Conservation (phyloP, 2,888 invertebrate species). For the Pecten maximus region DNA sequence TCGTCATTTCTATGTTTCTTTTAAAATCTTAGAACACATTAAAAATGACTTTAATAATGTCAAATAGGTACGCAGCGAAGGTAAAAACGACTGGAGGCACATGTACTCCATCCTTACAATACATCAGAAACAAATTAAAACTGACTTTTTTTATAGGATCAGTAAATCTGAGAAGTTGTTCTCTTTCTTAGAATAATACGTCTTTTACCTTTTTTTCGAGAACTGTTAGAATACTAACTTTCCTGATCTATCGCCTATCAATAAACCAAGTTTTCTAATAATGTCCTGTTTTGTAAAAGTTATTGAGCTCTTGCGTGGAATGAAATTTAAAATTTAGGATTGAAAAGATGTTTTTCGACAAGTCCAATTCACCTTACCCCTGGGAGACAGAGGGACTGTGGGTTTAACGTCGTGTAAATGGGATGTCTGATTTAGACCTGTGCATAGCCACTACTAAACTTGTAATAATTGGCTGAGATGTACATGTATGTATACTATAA, state of each 20-base stretch:
- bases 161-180: background rate
- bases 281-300: background rate
- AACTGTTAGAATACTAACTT: background rate
- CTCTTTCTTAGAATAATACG: background rate
- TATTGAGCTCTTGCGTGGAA: background rate
- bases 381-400: background rate
- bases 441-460: no score
- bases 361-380: background rate
- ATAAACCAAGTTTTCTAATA: background rate
- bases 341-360: background rate
- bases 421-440: no score
- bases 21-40: background rate
- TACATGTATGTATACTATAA: no score
- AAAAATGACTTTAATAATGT: no score
- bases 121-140: no score
- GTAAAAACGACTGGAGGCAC: no score
- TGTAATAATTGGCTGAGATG: no score
- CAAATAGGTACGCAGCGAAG: no score
- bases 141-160: no score
- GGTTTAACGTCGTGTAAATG: no score
- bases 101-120: no score
- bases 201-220: background rate
- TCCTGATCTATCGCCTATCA: background rate
- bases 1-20: background rate
- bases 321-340: background rate